Evolutionary conservation across 2,113 vertebrate species (phyloP), one percentile per base, ranked within the genome.

Genomic region (Phaetusa simplex): DNA sequence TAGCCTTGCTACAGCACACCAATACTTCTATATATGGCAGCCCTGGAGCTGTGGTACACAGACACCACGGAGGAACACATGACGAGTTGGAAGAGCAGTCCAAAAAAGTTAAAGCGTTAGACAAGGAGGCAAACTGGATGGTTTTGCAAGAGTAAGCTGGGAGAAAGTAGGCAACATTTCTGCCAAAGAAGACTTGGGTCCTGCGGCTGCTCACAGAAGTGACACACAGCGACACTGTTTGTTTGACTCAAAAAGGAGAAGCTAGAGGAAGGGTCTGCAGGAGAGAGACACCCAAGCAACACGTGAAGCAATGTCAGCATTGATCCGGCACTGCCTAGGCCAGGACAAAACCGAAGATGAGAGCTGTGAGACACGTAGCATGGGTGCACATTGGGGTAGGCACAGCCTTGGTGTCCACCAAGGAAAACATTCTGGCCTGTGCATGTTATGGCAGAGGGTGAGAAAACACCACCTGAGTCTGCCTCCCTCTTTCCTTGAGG

Each of bases 11-110:
- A 43, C 84, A 85, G 73, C 4, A 2, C 89, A 85, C 81, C 86
- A 87, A 14, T 72, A 79, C 49, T 91, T 94, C 95, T 89, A 79
- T 95, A 89, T 61, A 85, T 72, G 95, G 91, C 84, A 96, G 81
- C 91, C 73, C 84, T 79, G 73, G 55, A 89, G 89, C 83, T 79
- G 81, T 94, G 93, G 52, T 71, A 58, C 64, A 62, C 77, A 87
- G 73, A 43, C 42, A 76, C 8, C 43, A 8, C 56, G 14, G 50
- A 90, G 65, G 38, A 95, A 24, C 55, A 21, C 70, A 47, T 8
- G 80, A 69, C 56, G 73, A 79, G 61, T 4, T 56, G 81, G 70
- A 85, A 65, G 84, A 80, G 40, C 84, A 82, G 52, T 64, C 56
- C 56, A 56, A 82, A 89, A 85, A 87, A 14, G 12, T 92, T 95